Base-by-base conservation (phyloP, 2,888 invertebrate species). In the Subacronicta megacephala region DNA sequence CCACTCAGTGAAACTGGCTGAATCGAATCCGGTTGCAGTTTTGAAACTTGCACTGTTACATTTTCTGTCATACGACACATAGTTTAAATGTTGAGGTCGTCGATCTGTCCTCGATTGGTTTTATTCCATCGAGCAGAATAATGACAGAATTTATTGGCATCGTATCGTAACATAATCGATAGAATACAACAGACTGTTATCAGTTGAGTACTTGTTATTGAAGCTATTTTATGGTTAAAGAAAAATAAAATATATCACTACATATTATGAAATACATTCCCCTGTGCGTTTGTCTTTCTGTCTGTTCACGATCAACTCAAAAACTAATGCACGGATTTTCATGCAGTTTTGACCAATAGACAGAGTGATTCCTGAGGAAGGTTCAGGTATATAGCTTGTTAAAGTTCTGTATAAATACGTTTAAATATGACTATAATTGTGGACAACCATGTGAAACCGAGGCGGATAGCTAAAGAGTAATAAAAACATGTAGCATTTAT, bases 11-110 rank as follows among this genome's bases (percentile, higher is more conserved):
- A 70, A 71, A 75, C 76, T 71, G 72, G 65, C 70, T 77, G 74
- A 72, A 77, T 65, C 71, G 65, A 62, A 80, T 82, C 86, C 81
- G 82, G 83, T 82, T 75, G 77, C 67, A 78, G 55, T 79, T 80
- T 81, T 69, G 75, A 73, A 81, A 81, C 75, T 54, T 75, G 71
- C 66, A 65, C 66, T 66, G 74, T 67, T 72, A 65, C 71, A 72
- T 49, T 75, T 62, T 76, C 66, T 78, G 78, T 68, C 73, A 68
- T 59, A 59, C 23, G 53, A 50, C 55, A 56, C 44, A 58, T 58
- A 38, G 62, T 69, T 65, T 72, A 75, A 81, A 83, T 80, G 81
- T 80, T 78, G 78, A 80, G 81, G 82, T 77, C 82, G 66, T 46
- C 59, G 35, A 23, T 47, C 43, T 49, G 65, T 54, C 56, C 67